A percentile compares a stretch with the other conserved stretches of the same genome.
phyloP scores from a whole-genome alignment of 2,113 vertebrate species.

The Phyllostomus discolor region DNA sequence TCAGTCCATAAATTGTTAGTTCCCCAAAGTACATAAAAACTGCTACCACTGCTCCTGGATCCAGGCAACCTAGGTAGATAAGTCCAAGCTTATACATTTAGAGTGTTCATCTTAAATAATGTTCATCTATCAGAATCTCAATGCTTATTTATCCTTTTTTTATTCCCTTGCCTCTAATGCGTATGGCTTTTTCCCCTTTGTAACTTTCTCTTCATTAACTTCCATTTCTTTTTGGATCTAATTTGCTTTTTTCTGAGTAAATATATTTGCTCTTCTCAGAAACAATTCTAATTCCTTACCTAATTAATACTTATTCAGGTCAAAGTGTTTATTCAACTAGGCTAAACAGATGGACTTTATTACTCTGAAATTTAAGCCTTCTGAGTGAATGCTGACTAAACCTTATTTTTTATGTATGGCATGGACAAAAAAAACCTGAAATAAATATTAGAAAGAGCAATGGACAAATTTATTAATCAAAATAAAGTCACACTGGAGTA shows the following conservation, averaged over 20 bases:
- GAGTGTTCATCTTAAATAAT: neutral
- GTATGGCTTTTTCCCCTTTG: neutral
- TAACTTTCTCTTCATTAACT: neutral
- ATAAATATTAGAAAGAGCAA: neutral
- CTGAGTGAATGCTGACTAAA: neutral
- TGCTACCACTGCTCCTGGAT: neutral
- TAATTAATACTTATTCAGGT: neutral
- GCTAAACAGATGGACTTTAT: neutral
- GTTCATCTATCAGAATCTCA: neutral
- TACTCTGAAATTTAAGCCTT: neutral
- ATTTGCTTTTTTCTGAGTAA: neutral
- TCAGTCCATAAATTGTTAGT: neutral
- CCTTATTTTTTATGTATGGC: neutral
- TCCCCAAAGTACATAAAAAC: neutral
- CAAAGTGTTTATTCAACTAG: neutral
- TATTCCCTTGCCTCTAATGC: neutral
- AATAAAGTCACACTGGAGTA: neutral
- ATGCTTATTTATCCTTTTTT: neutral
- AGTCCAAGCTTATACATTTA: neutral
- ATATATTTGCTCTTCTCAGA: neutral
- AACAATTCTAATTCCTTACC: neutral
- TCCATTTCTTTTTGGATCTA: neutral
- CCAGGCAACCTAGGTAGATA: neutral
- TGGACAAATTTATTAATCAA: neutral
- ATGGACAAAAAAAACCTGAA: neutral